Conservation (phyloP, 2,797 vertebrate species). For the Rhabdomys pumilio region DNA sequence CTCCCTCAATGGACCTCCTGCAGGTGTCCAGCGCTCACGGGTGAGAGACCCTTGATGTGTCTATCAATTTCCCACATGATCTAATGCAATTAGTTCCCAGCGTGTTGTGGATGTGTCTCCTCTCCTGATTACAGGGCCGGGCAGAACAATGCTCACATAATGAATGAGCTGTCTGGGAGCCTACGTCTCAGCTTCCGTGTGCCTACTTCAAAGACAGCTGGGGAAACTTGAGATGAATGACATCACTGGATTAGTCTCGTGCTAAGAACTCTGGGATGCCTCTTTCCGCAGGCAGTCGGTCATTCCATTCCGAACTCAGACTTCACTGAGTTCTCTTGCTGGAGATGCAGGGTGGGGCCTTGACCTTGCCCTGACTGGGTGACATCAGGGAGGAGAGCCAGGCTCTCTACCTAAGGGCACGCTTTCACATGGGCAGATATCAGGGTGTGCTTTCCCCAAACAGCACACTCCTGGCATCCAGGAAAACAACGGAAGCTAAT, state of each 20-base stretch:
- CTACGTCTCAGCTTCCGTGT: neutral
- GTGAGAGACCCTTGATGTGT: neutral
- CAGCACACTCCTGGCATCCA: neutral
- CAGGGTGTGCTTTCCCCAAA: neutral
- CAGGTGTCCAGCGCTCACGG: neutral
- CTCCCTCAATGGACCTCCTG: neutral
- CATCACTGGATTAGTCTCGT: neutral
- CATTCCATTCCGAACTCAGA: rapidly evolving
- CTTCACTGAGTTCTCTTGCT: neutral
- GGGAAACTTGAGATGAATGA: neutral
- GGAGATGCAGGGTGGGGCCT: neutral
- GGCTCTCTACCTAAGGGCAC: neutral
- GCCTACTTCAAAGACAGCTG: neutral
- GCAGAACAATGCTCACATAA: neutral
- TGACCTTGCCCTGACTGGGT: rapidly evolving
- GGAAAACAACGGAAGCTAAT: neutral
- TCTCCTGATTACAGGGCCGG: neutral
- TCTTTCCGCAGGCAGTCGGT: rapidly evolving
- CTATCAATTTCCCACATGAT: neutral
- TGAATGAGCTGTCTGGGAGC: neutral
- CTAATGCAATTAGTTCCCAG: neutral
- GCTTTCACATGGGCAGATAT: neutral
- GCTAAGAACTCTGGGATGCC: neutral
- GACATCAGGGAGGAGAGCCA: neutral
- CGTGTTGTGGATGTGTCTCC: neutral